phyloP scores from a whole-genome alignment of 64 coral and sea anemone genomes.

The Astreopora myriophthalma region DNA sequence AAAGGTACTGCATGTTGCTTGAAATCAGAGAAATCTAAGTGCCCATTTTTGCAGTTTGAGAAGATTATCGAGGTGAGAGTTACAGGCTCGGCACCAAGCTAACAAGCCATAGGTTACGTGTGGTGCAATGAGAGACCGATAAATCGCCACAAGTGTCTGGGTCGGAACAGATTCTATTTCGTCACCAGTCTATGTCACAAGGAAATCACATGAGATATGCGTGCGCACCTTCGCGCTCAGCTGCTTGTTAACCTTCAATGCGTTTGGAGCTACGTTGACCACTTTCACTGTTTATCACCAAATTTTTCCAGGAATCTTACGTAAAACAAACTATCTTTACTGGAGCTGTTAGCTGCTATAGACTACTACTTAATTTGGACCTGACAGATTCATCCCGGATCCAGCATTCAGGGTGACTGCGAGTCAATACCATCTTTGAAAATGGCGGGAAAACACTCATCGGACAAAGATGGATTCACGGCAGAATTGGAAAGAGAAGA shows the following conservation, averaged over 20 bases:
- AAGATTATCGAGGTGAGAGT: too few relatives aligned
- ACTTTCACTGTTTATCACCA: neutral
- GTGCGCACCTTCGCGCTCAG: neutral
- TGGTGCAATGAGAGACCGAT: too few relatives aligned
- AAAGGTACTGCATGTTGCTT: too few relatives aligned
- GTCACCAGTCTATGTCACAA: neutral
- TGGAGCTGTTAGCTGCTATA: neutral
- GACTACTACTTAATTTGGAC: neutral
- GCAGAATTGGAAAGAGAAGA: neutral
- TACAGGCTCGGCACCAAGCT: too few relatives aligned
- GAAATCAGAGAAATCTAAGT: too few relatives aligned
- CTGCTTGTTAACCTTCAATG: neutral
- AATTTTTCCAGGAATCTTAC: neutral
- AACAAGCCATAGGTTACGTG: too few relatives aligned
- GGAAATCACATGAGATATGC: too few relatives aligned
- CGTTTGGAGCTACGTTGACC: neutral
- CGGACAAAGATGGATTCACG: neutral
- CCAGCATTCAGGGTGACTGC: neutral
- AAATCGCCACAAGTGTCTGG: too few relatives aligned
- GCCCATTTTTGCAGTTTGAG: too few relatives aligned
- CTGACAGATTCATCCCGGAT: neutral
- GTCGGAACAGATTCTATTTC: neutral
- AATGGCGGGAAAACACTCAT: neutral
- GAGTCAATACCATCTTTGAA: neutral
- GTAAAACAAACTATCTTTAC: neutral